Evolutionary conservation across 2,888 invertebrate species (phyloP).

Genomic region (Craniophora ligustri): DNA sequence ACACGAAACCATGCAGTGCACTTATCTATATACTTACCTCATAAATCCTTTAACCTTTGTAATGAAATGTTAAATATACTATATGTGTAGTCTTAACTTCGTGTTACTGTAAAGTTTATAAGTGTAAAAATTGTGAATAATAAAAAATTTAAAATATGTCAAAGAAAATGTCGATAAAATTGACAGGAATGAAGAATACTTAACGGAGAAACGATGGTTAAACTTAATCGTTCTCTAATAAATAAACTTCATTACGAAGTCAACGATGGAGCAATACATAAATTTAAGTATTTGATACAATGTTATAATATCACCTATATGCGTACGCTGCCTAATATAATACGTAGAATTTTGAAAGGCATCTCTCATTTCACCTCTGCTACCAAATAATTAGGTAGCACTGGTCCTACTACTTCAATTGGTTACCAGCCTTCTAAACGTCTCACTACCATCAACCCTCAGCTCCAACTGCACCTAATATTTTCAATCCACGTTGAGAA

Average conservation of each 20-base stretch:
- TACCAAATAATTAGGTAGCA: too few relatives aligned
- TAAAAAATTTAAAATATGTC: too few relatives aligned
- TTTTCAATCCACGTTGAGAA: neutral
- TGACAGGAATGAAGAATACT: slow-evolving; percentile 2
- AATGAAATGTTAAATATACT: slow-evolving; percentile 39
- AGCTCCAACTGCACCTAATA: neutral
- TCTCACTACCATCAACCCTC: too few relatives aligned
- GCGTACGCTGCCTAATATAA: neutral
- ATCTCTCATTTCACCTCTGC: neutral
- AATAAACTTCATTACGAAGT: slow-evolving; percentile 1
- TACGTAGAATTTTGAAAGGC: neutral
- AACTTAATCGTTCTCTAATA: slow-evolving; percentile 4
- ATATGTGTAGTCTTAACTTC: slow-evolving; percentile 21
- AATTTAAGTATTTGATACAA: neutral
- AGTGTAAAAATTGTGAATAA: slow-evolving; percentile 22
- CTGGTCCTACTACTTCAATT: neutral
- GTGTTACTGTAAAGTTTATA: slow-evolving; percentile 41
- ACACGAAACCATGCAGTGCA: slow-evolving; percentile 65
- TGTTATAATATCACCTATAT: neutral
- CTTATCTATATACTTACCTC: slow-evolving; percentile 54
- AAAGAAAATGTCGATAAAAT: neutral
- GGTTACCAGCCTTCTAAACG: neutral
- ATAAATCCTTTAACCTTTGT: slow-evolving; percentile 39
- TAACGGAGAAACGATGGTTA: neutral
- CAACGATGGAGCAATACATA: slow-evolving; percentile 1